phyloP scores from a whole-genome alignment of 2,888 invertebrate species.

The Morpho deidamia region DNA sequence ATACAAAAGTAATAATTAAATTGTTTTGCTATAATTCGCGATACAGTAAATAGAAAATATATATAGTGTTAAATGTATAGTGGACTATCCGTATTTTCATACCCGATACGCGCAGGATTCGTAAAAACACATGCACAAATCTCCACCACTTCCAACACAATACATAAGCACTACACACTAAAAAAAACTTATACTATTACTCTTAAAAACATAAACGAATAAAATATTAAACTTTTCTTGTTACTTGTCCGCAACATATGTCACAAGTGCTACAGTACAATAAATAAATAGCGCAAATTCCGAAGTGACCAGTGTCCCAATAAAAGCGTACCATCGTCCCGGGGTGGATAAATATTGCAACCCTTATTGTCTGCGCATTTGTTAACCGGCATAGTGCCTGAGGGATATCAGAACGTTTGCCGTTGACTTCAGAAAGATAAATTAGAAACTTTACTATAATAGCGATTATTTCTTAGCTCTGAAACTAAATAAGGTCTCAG shows the following conservation, averaged over 20 bases:
- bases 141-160: too few relatives aligned
- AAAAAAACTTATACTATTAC: too few relatives aligned
- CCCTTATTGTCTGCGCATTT: slow-evolving; percentile 34
- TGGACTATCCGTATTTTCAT: too few relatives aligned
- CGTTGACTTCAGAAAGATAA: slow-evolving; percentile 3
- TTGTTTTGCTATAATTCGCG: too few relatives aligned
- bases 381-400: slow-evolving; percentile 23
- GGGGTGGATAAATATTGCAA: slow-evolving; percentile 60
- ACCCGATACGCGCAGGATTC: too few relatives aligned
- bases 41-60: too few relatives aligned
- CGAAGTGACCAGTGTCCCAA: slow-evolving; percentile 74
- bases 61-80: too few relatives aligned
- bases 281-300: slow-evolving; percentile 76
- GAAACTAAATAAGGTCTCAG: too few relatives aligned
- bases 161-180: too few relatives aligned
- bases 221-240: slow-evolving; percentile 35
- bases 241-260: slow-evolving; percentile 51
- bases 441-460: neutral
- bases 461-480: too few relatives aligned
- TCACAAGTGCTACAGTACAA: slow-evolving; percentile 62
- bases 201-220: neutral
- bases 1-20: too few relatives aligned
- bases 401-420: slow-evolving; percentile 14
- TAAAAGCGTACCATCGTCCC: slow-evolving; percentile 59
- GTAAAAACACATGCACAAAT: too few relatives aligned